phyloP scores from a whole-genome alignment of 2,113 vertebrate species.

The Tretioscincus oriximinensis region DNA sequence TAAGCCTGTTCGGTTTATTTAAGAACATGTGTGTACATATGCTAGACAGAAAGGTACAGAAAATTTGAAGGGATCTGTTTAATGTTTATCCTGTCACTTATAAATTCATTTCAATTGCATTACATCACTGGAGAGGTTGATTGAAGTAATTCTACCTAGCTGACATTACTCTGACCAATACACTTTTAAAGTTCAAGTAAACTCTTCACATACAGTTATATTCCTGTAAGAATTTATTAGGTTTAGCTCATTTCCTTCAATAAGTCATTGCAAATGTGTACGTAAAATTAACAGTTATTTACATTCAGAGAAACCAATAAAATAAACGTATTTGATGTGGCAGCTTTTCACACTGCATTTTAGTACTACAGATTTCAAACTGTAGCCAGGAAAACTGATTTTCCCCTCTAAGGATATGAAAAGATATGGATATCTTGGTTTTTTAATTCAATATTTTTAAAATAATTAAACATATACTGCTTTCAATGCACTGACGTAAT shows the following conservation, averaged over 20 bases:
- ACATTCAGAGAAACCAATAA: neutral
- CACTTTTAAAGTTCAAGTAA: slow-evolving; percentile 22
- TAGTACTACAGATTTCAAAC: neutral
- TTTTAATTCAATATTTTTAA: neutral
- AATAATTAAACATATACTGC: neutral
- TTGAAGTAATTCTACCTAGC: neutral
- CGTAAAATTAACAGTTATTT: neutral
- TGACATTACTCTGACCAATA: slow-evolving; percentile 11
- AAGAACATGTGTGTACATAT: neutral
- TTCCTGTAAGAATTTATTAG: neutral
- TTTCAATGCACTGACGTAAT: too few species aligned
- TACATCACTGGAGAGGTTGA: slow-evolving; percentile 1
- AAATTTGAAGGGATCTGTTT: neutral
- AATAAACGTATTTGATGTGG: slow-evolving; percentile 14
- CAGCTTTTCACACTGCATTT: neutral
- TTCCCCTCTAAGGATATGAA: neutral
- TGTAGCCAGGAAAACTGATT: neutral
- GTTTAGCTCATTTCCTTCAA: slow-evolving; percentile 2
- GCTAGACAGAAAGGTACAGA: neutral
- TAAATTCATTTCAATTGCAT: too few species aligned
- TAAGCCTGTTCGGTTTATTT: neutral
- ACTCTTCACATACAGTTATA: accelerated
- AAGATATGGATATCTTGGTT: neutral
- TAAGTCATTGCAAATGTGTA: neutral
- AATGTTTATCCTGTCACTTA: too few species aligned